Percentiles rank a stretch among this genome's conserved stretches.
Conservation (phyloP, 1,140 invertebrate species). For the Aethina tumida region DNA sequence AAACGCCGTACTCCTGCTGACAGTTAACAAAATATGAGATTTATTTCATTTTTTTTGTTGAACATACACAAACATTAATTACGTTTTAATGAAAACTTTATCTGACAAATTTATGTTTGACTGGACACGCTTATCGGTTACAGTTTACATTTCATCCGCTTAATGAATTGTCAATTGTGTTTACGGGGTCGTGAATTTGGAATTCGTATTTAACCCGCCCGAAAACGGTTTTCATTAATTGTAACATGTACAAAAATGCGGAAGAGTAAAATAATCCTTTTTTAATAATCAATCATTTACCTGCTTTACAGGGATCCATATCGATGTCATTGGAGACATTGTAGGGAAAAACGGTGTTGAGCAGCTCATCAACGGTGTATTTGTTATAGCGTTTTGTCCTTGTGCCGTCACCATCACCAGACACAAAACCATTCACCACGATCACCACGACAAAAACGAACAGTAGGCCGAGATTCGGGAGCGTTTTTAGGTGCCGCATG, state of each 20-base stretch:
- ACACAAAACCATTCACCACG: constrained; percentile 11
- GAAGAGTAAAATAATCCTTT: constrained; percentile 7
- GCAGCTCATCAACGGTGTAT: constrained; percentile 60
- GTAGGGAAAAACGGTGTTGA: constrained; percentile 49
- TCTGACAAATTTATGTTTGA: not conserved
- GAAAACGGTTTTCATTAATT: constrained; percentile 2
- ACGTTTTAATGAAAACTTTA: no score
- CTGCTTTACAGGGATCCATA: constrained; percentile 76
- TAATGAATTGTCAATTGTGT: no score
- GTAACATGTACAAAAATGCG: constrained; percentile 12
- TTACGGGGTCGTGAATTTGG: no score
- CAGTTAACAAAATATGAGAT: no score
- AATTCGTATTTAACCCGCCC: constrained; percentile 2
- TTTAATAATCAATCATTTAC: constrained; percentile 41
- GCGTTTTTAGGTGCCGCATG: constrained; percentile 6
- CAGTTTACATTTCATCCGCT: constrained; percentile 12
- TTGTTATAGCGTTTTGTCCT: constrained; percentile 29
- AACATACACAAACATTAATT: no score
- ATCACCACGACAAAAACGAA: constrained; percentile 2
- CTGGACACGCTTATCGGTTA: not conserved
- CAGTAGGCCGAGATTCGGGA: constrained; percentile 3
- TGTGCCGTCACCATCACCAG: constrained; percentile 1
- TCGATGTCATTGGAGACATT: constrained; percentile 65
- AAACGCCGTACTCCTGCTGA: no score
- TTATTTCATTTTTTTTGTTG: no score